These are phyloP conservation scores for Euphydryas editha DNA, from an alignment of 2,888 invertebrate species.

Conservation along the genomic window DNA sequence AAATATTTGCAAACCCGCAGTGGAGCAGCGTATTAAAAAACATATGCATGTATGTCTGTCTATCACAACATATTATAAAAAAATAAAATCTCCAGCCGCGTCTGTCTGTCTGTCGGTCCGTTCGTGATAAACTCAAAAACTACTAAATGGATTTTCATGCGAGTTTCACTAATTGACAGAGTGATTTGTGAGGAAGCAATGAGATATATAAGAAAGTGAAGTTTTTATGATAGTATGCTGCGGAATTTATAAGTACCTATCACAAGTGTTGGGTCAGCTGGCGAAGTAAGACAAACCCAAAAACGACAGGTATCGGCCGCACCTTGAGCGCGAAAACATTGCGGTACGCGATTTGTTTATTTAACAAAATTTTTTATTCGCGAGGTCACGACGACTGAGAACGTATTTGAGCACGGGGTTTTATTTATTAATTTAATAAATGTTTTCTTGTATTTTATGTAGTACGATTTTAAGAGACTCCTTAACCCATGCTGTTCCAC, in stretches of 20 bases:
- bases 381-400: conserved; percentile 13
- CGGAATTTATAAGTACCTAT: conserved; percentile 5
- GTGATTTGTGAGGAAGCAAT: no score
- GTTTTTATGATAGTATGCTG: background rate
- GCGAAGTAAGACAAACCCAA: conserved; percentile 13
- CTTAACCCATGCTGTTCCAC: no score
- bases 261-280: background rate
- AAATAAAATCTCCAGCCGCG: no score
- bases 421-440: background rate
- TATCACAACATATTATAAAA: no score
- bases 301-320: conserved; percentile 27
- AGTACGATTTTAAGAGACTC: background rate
- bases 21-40: no score
- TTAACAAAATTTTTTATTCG: conserved; percentile 17
- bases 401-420: background rate
- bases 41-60: no score
- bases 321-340: conserved; percentile 25
- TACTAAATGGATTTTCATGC: no score
- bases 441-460: background rate
- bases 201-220: no score
- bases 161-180: no score
- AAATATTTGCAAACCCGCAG: no score
- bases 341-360: conserved; percentile 34
- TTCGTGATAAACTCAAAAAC: no score
- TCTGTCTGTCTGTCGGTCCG: no score